These are phyloP conservation scores for Phalera bucephala DNA, from an alignment of 2,888 invertebrate genomes.

Conservation along the genomic window DNA sequence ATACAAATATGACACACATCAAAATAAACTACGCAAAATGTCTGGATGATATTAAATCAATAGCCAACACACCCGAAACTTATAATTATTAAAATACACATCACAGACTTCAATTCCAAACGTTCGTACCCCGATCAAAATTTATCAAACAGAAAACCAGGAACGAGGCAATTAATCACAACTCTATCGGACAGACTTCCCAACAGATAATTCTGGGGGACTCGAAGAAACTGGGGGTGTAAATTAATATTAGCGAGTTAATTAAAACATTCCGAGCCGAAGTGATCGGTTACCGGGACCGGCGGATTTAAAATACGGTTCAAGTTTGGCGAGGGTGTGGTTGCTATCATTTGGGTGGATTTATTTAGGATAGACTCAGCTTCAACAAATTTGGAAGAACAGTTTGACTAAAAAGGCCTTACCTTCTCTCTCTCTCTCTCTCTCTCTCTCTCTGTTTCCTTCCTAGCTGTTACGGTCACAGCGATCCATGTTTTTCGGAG, in stretches of 20 bases:
- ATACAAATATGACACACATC: too few species aligned
- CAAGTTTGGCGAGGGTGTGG: slow-evolving; percentile 27
- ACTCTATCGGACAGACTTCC: slow-evolving; percentile 26
- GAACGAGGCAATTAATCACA: slow-evolving; percentile 30
- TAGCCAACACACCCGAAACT: too few species aligned
- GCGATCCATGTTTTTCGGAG: too few species aligned
- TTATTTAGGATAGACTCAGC: not conserved
- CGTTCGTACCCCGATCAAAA: slow-evolving; percentile 6
- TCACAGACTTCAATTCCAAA: too few species aligned
- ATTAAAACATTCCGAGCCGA: slow-evolving; percentile 59
- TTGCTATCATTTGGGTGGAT: slow-evolving; percentile 21
- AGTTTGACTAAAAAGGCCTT: too few species aligned
- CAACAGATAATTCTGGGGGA: slow-evolving; percentile 27
- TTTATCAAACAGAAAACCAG: slow-evolving; percentile 16
- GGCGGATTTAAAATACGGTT: slow-evolving; percentile 33
- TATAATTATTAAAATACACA: too few species aligned
- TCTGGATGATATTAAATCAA: too few species aligned
- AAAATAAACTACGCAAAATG: too few species aligned
- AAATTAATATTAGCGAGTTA: slow-evolving; percentile 63
- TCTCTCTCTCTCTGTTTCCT: too few species aligned
- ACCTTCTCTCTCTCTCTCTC: too few species aligned
- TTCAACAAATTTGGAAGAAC: too few species aligned
- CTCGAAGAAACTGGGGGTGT: slow-evolving; percentile 42
- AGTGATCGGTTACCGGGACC: slow-evolving; percentile 33
- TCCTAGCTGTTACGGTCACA: too few species aligned